Conservation (phyloP, 2,888 invertebrate species). For the Lasioglossum zephyrum region DNA sequence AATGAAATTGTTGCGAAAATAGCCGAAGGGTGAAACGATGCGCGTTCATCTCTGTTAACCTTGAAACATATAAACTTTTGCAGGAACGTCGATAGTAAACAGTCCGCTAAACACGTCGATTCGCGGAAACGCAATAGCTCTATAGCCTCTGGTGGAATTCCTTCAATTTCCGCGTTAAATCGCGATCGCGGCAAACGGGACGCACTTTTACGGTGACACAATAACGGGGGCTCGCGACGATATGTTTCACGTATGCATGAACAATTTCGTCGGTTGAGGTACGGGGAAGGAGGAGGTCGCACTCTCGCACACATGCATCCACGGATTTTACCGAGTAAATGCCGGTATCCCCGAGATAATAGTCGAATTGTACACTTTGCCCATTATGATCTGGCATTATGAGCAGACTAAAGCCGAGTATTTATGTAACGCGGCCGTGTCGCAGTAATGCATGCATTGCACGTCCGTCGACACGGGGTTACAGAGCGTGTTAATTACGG, state of each 20-base stretch:
- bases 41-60: not conserved
- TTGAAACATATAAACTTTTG: not conserved
- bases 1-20: not conserved
- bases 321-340: conserved; percentile 72
- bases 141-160: not conserved
- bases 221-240: conserved; percentile 17
- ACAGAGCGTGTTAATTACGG: conserved; percentile 81
- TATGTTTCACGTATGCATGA: conserved; percentile 38
- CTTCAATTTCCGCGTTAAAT: not conserved
- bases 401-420: conserved; percentile 77
- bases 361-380: conserved; percentile 77
- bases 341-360: conserved; percentile 72
- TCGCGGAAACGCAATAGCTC: not conserved
- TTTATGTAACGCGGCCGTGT: conserved; percentile 79
- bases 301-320: conserved; percentile 39
- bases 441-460: conserved; percentile 80
- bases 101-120: not conserved
- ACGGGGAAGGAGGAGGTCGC: not conserved
- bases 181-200: not conserved
- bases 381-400: conserved; percentile 77
- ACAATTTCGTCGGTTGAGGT: conserved; percentile 31
- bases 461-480: conserved; percentile 77
- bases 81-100: not conserved
- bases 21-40: not conserved
- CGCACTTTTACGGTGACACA: conserved; percentile 23